Evolutionary conservation across 2,113 vertebrate genomes (phyloP), one percentile per base, ranked within the genome.

Genomic region (Callorhinus ursinus): DNA sequence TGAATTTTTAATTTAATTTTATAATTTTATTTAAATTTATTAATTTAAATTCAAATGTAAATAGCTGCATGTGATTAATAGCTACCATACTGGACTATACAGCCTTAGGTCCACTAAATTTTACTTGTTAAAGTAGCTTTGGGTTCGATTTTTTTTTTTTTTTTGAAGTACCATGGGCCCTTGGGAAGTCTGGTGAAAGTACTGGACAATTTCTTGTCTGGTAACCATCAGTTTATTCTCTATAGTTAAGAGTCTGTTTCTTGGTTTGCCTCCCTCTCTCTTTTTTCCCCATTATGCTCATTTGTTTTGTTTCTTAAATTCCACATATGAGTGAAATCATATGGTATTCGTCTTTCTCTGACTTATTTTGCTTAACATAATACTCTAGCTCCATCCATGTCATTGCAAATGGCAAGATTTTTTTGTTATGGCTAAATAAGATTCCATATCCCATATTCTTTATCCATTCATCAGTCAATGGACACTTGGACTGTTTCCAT

Each of bases 81-180:
- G 26, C 31, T 63, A 59, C 31, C 31, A 24, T 79, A 72, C 12
- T 69, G n/a, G n/a, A 76, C 3, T 91, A 15, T n/a, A 39, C 12
- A 82, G 26, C 24, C 12, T 67, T 55, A 61, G 36, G 14, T 19
- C 24, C 24, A 88, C 13, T 81, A 85, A 76, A 8, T 87, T 84
- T 96, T 86, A 57, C 69, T 87, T 93, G 33, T 42, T 81, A 36
- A 84, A 94, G 22, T 80, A 89, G 57, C 61, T 97, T 92, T 74
- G 8, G 69, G 85, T 84, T 65, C 89, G 51, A 26, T 67, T 90
- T 9, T 72, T 39, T 24, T 39, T 90, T 24, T 90, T 36, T 89
- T 33, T 84, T 83, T 79, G 22, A 71, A 71, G 28, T 76, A 16
- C 18, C 22, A 53, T 77, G 28, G 39, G 14, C 24, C 19, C 26